Percentiles rank a stretch among this genome's conserved stretches.
Conservation (phyloP, 2,113 vertebrate species). For the Recurvirostra avosetta region DNA sequence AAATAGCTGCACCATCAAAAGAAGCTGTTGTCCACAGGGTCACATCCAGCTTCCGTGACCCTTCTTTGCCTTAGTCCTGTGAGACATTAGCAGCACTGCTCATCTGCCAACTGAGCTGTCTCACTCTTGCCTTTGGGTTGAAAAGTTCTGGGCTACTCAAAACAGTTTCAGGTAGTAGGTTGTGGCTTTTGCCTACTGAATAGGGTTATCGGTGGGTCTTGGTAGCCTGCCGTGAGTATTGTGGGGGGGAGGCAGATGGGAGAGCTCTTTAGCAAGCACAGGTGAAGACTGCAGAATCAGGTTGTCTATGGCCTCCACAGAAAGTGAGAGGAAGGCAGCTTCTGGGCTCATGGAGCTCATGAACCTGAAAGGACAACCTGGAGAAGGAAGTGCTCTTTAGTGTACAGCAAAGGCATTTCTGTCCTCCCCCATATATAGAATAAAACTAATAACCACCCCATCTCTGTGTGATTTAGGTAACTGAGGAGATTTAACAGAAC, state of each 20-base stretch:
- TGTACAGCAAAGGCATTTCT: neutral
- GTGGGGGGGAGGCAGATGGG: accelerated
- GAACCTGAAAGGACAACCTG: neutral
- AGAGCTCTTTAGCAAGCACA: neutral
- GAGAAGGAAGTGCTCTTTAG: neutral
- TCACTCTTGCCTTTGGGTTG: neutral
- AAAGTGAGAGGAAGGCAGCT: neutral
- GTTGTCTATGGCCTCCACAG: neutral
- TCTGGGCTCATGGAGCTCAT: neutral
- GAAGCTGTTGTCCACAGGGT: neutral
- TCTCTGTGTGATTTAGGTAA: neutral
- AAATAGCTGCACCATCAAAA: neutral
- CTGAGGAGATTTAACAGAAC: neutral
- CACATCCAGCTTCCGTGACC: neutral
- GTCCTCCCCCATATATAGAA: neutral
- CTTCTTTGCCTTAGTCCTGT: neutral
- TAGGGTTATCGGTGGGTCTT: neutral
- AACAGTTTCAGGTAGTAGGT: neutral
- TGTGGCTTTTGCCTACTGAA: neutral
- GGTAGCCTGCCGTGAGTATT: neutral
- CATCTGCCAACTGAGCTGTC: accelerated
- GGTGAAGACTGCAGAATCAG: neutral
- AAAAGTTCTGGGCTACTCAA: neutral
- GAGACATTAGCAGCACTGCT: neutral
- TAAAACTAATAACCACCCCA: neutral